Base-by-base conservation (phyloP, 2,888 invertebrate genomes). In the Lepeophtheirus nordmannii region DNA sequence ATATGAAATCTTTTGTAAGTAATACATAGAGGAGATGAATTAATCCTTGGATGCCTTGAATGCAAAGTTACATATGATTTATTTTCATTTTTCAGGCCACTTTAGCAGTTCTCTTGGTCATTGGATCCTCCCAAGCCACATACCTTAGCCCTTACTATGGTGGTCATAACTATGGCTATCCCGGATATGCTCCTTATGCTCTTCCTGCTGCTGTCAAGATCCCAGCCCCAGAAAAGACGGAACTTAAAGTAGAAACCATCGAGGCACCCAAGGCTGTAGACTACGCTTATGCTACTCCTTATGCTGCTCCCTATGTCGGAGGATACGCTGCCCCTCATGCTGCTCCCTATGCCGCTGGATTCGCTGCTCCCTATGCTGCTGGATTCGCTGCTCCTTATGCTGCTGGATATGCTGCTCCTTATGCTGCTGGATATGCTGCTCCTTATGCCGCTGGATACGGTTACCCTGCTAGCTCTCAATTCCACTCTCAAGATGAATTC, bases 1-100 rank as follows among this genome's bases (percentile, higher is more conserved):
- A 20, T 12, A 63, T 63, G 63, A 63, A 63, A n/a, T 17, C 63
- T 23, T 53, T 63, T 22, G 63, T 63, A 38, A 63, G 63, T 63
- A 46, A 46, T 17, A n/a, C n/a, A 41, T 41, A 10, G 14, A 30
- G 8, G 30, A 30, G 7, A 30, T 30, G 30, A 30, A 41, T n/a
- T n/a, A n/a, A n/a, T n/a, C n/a, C n/a, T n/a, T n/a, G n/a, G n/a
- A n/a, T 41, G 10, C 41, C 14, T 41, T 41, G 14, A 14, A 11
- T 41, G 41, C 10, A 41, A 11, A 14, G 14, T 11, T 41, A 41
- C 10, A 11, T 14, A 41, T 11, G 41, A 10, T 10, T 46, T 17
- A 5, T 30, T 30, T 30, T 30, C 30, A 30, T 30, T 30, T 30
- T 30, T 7, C 7, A 30, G 30, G 7, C 30, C 3, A 7, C 30